Evolutionary conservation across 2,888 invertebrate species (phyloP).

Genomic region (Ornithoptera priamus): DNA sequence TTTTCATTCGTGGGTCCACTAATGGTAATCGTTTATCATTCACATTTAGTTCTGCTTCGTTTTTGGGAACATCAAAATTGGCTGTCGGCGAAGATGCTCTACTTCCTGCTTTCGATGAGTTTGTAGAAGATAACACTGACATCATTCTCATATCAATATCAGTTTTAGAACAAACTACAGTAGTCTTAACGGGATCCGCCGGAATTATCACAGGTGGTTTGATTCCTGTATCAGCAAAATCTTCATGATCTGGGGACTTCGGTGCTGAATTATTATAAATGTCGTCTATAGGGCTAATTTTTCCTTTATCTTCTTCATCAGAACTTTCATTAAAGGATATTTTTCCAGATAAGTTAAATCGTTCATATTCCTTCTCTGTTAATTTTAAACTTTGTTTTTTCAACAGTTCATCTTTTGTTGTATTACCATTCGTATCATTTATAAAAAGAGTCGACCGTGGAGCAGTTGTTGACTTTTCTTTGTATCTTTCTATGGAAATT

Average conservation of each 20-base stretch:
- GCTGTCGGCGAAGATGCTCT: conserved; percentile 7
- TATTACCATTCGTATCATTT: conserved; percentile 33
- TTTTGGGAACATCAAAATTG: conserved; percentile 24
- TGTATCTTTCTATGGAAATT: conserved; percentile 75
- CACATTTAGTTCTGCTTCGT: conserved; percentile 34
- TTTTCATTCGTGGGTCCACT: conserved; percentile 56
- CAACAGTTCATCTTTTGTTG: conserved; percentile 45
- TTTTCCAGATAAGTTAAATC: conserved; percentile 63
- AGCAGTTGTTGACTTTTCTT: conserved; percentile 53
- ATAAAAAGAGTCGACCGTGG: conserved; percentile 37
- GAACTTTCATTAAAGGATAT: conserved; percentile 55
- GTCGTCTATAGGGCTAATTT: conserved; percentile 42
- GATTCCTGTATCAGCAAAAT: conserved; percentile 40
- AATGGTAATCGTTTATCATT: conserved; percentile 36
- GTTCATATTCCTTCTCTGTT: conserved; percentile 73
- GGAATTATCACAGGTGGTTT: conserved; percentile 67
- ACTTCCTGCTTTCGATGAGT: not conserved
- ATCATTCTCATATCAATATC: conserved; percentile 68
- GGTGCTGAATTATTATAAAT: conserved; percentile 59
- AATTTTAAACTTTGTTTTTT: conserved; percentile 69
- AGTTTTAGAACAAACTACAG: conserved; percentile 39
- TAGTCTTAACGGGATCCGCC: conserved; percentile 56
- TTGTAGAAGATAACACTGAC: conserved; percentile 36
- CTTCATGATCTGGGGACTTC: conserved; percentile 64
- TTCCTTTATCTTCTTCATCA: conserved; percentile 49